These are phyloP conservation scores for Chelmon rostratus DNA, from an alignment of 2,797 vertebrate species.

Conservation along the genomic window DNA sequence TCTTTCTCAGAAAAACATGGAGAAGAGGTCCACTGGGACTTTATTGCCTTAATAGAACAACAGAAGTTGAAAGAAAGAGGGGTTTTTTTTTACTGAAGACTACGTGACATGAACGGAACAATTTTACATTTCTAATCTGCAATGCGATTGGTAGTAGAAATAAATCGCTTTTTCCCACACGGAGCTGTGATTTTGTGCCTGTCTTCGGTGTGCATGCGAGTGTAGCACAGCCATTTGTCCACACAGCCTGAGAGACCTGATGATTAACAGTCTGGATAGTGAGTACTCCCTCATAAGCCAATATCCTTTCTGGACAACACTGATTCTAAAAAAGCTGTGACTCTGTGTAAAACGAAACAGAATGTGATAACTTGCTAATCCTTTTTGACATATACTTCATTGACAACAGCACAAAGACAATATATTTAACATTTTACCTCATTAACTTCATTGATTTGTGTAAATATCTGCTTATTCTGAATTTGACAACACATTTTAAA, in stretches of 20 bases:
- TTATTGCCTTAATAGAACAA: constrained; percentile 68
- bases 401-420: too few species aligned
- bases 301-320: background rate
- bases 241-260: background rate
- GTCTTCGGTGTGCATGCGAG: constrained; percentile 16
- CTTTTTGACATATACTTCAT: too few species aligned
- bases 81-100: constrained; percentile 57
- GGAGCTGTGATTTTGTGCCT: constrained; percentile 30
- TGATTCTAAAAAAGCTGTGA: too few species aligned
- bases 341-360: too few species aligned
- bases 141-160: constrained; percentile 40
- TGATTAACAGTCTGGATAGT: background rate
- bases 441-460: too few species aligned
- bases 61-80: constrained; percentile 38
- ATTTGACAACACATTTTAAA: too few species aligned
- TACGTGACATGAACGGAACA: constrained; percentile 25
- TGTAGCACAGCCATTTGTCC: background rate
- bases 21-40: constrained; percentile 29
- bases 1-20: constrained; percentile 9
- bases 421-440: too few species aligned
- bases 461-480: too few species aligned
- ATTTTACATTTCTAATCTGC: constrained; percentile 57
- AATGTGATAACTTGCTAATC: too few species aligned
- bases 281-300: constrained; percentile 1
- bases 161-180: constrained; percentile 66